A percentile compares a stretch with the other conserved stretches of the same genome.
Conservation (phyloP, 2,888 invertebrate genomes). For the Galerucella pusilla region DNA sequence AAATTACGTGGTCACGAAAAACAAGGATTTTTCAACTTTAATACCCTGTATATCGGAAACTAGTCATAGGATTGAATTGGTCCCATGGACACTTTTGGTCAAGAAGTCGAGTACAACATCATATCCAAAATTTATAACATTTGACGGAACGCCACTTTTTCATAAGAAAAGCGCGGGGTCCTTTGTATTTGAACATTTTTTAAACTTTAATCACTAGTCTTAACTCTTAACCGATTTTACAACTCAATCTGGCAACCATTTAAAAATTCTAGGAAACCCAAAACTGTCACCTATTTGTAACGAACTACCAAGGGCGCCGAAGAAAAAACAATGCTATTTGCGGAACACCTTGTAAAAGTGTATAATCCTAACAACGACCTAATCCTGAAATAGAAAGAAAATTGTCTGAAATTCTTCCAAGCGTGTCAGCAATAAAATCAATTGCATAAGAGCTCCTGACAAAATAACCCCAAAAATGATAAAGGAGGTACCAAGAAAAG, state of each 20-base stretch:
- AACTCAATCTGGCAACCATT: neutral
- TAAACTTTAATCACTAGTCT: neutral
- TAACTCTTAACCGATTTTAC: neutral
- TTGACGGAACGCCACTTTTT: too few species aligned
- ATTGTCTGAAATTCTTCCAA: slow-evolving; percentile 1
- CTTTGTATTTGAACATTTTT: too few species aligned
- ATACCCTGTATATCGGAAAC: too few species aligned
- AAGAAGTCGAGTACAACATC: too few species aligned
- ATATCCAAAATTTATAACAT: too few species aligned
- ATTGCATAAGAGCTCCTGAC: neutral
- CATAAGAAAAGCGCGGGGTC: too few species aligned
- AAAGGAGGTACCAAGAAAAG: neutral
- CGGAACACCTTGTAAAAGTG: neutral
- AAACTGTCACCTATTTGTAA: too few species aligned
- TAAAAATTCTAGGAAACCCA: neutral
- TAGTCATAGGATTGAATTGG: too few species aligned
- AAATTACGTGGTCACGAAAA: too few species aligned
- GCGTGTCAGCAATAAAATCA: neutral
- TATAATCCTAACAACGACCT: neutral
- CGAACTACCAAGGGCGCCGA: too few species aligned
- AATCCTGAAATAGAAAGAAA: neutral
- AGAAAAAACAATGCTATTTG: neutral
- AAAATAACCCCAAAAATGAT: neutral
- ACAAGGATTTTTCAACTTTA: too few species aligned
- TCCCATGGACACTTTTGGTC: too few species aligned